These are phyloP conservation scores for Craterocephalus amniculus DNA, from an alignment of 2,797 vertebrate genomes.

Conservation along the genomic window DNA sequence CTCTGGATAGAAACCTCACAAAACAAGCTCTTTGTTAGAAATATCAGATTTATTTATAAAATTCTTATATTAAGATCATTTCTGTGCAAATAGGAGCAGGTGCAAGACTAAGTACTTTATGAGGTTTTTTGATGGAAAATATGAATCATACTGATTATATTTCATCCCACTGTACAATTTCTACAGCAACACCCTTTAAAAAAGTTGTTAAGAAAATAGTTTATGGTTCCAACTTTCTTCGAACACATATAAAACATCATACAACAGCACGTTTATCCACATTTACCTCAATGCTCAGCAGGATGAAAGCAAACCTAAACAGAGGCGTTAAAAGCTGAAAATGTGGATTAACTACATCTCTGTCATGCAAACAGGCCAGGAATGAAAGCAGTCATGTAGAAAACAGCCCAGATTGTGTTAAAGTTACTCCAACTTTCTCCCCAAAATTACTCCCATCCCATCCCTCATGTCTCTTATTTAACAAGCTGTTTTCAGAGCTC, in stretches of 20 bases:
- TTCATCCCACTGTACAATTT: constrained; percentile 30
- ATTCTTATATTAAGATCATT: constrained; percentile 62
- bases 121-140: constrained; percentile 34
- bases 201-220: constrained; percentile 27
- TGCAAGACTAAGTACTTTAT: constrained; percentile 24
- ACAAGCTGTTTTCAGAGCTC: constrained; percentile 82
- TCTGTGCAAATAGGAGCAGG: constrained; percentile 65
- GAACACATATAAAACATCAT: constrained; percentile 35
- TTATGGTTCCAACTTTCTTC: constrained; percentile 29
- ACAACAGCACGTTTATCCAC: constrained; percentile 22
- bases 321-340: constrained; percentile 19
- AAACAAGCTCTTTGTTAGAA: constrained; percentile 27
- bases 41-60: constrained; percentile 71
- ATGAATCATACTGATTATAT: constrained; percentile 33
- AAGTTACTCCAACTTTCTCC: constrained; percentile 13
- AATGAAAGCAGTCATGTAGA: constrained; percentile 10
- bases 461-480: not conserved
- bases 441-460: too few relatives aligned
- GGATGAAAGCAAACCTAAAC: constrained; percentile 47
- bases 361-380: constrained; percentile 46
- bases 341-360: constrained; percentile 21
- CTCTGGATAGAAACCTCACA: too few relatives aligned
- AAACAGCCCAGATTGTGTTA: constrained; percentile 17
- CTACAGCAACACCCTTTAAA: constrained; percentile 33
- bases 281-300: constrained; percentile 34